Conservation (phyloP, 1,140 invertebrate genomes). For the Zaprionus tsacasi region DNA sequence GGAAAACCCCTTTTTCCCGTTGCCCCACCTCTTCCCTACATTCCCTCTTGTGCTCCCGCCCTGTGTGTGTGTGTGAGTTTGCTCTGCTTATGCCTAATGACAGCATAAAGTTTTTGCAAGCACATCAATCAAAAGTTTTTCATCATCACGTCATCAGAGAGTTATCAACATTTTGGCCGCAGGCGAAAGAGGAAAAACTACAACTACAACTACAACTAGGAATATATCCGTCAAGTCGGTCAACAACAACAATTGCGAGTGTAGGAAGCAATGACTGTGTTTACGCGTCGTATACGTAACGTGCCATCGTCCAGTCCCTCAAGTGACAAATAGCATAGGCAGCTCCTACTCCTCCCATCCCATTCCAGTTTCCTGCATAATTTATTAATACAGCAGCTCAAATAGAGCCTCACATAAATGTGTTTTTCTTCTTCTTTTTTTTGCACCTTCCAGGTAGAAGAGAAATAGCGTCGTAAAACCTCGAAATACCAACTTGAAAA, state of each 20-base stretch:
- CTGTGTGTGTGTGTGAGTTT: not conserved
- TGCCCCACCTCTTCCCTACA: too few species aligned
- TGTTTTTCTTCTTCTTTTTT: constrained; percentile 14
- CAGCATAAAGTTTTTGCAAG: constrained; percentile 80
- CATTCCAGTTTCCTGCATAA: constrained; percentile 73
- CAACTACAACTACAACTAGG: constrained; percentile 23
- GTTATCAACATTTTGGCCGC: constrained; percentile 71
- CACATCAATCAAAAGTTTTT: constrained; percentile 83
- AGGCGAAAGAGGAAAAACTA: constrained; percentile 57
- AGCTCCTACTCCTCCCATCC: constrained; percentile 7
- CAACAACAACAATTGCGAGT: constrained; percentile 24
- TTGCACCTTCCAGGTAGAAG: constrained; percentile 49
- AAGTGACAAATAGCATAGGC: constrained; percentile 48
- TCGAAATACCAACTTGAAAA: constrained; percentile 30
- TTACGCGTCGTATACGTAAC: constrained; percentile 73
- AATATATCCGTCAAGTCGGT: constrained; percentile 6
- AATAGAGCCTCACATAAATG: constrained; percentile 28
- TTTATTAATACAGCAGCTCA: constrained; percentile 62
- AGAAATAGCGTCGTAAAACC: constrained; percentile 60
- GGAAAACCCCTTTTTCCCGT: constrained; percentile 9
- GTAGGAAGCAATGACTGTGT: not conserved
- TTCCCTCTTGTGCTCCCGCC: not conserved
- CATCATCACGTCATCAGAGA: constrained; percentile 82
- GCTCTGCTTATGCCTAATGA: constrained; percentile 66
- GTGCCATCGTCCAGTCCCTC: constrained; percentile 43